These are phyloP conservation scores for Abrostola triplasia DNA, from an alignment of 2,888 invertebrate genomes.

Conservation along the genomic window DNA sequence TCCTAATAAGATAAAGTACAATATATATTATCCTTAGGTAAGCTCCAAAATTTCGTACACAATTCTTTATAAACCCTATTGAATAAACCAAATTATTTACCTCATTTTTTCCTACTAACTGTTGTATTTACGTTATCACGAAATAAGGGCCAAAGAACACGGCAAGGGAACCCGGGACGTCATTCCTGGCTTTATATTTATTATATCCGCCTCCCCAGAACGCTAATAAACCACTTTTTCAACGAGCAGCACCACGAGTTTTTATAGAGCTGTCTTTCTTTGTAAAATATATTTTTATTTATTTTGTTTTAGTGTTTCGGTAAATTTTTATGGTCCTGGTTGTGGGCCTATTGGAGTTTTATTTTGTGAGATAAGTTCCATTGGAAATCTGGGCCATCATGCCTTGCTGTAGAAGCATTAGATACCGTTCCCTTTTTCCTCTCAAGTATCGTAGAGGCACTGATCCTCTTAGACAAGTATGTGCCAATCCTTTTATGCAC, in stretches of 20 bases:
- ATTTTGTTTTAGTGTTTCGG: slow-evolving; percentile 48
- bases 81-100: slow-evolving; percentile 52
- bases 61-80: slow-evolving; percentile 40
- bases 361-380: slow-evolving; percentile 22
- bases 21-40: too few species aligned
- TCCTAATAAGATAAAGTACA: too few species aligned
- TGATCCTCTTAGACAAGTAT: too few species aligned
- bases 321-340: slow-evolving; percentile 44
- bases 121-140: slow-evolving; percentile 60
- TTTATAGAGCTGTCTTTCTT: slow-evolving; percentile 54
- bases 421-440: neutral
- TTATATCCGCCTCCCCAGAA: slow-evolving; percentile 65
- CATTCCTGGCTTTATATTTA: slow-evolving; percentile 64
- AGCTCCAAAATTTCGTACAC: slow-evolving; percentile 22
- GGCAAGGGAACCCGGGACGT: slow-evolving; percentile 49
- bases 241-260: slow-evolving; percentile 58
- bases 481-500: neutral
- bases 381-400: slow-evolving; percentile 4
- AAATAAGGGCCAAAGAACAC: slow-evolving; percentile 48
- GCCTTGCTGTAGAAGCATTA: too few species aligned
- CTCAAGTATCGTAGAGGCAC: neutral
- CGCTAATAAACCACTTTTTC: slow-evolving; percentile 70
- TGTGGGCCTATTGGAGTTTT: slow-evolving; percentile 25
- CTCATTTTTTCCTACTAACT: slow-evolving; percentile 48
- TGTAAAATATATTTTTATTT: slow-evolving; percentile 48